Evolutionary conservation across 2,888 invertebrate genomes (phyloP).

Genomic region (Hypena proboscidalis): DNA sequence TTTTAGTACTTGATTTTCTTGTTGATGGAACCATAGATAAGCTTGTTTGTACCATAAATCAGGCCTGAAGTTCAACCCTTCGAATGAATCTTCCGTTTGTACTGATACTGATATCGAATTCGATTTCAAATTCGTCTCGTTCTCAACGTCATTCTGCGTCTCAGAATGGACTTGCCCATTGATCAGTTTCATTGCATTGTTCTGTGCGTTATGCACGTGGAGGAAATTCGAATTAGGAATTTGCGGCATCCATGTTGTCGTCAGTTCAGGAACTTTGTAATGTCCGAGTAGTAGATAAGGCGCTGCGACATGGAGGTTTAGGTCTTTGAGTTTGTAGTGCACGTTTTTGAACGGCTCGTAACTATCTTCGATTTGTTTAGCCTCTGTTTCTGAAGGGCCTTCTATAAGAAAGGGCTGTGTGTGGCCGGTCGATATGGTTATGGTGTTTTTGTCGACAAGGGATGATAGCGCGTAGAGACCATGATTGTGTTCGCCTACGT

Average conservation of each 20-base stretch:
- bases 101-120: slow-evolving; percentile 80
- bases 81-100: slow-evolving; percentile 85
- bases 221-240: slow-evolving; percentile 68
- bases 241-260: slow-evolving; percentile 75
- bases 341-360: slow-evolving; percentile 82
- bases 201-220: slow-evolving; percentile 55
- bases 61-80: slow-evolving; percentile 69
- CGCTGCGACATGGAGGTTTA: slow-evolving; percentile 73
- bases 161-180: slow-evolving; percentile 71
- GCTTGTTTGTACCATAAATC: slow-evolving; percentile 73
- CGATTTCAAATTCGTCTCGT: slow-evolving; percentile 75
- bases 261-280: slow-evolving; percentile 89
- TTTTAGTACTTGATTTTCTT: slow-evolving; percentile 91
- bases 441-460: slow-evolving; percentile 95
- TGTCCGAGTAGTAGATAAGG: slow-evolving; percentile 86
- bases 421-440: slow-evolving; percentile 91
- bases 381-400: slow-evolving; percentile 84
- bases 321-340: slow-evolving; percentile 74
- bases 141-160: slow-evolving; percentile 68
- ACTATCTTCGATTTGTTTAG: slow-evolving; percentile 56
- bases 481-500: slow-evolving; percentile 93
- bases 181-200: slow-evolving; percentile 63
- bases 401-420: slow-evolving; percentile 89
- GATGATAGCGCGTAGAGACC: slow-evolving; percentile 97
- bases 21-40: slow-evolving; percentile 89